Evolutionary conservation across 2,888 invertebrate genomes (phyloP).

Genomic region (Machimus atricapillus): DNA sequence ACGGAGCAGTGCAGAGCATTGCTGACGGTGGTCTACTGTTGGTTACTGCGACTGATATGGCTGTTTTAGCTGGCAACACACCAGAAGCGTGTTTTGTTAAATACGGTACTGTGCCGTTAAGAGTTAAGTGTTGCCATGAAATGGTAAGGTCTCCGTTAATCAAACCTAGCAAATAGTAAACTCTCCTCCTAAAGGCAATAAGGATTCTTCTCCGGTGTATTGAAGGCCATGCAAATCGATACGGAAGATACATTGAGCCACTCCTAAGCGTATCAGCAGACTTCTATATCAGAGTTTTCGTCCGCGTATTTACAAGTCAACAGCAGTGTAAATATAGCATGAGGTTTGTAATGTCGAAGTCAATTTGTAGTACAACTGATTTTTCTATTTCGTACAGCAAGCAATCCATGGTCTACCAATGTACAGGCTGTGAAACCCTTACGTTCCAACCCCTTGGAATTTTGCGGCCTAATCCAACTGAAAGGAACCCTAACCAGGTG

Average conservation of each 20-base stretch:
- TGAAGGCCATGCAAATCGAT: conserved; percentile 90
- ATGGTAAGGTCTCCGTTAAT: conserved; percentile 67
- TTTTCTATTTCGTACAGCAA: conserved; percentile 68
- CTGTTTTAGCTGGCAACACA: conserved; percentile 91
- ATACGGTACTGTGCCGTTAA: conserved; percentile 90
- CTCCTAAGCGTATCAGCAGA: conserved; percentile 91
- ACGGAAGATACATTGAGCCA: conserved; percentile 91
- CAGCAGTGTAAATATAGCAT: conserved; percentile 85
- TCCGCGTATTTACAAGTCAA: conserved; percentile 81
- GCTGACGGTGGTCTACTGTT: conserved; percentile 85
- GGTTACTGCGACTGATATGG: conserved; percentile 98
- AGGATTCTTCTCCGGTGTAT: conserved; percentile 90
- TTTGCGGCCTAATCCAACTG: conserved; percentile 67
- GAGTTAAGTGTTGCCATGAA: conserved; percentile 91
- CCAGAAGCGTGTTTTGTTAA: conserved; percentile 94
- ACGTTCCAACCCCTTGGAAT: conserved; percentile 79
- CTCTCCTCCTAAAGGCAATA: conserved; percentile 70
- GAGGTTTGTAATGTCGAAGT: conserved; percentile 64
- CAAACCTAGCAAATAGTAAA: conserved; percentile 45
- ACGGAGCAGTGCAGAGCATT: conserved; percentile 83
- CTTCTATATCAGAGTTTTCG: conserved; percentile 95
- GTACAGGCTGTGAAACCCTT: conserved; percentile 86
- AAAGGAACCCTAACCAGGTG: conserved; percentile 66
- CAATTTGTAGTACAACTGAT: neutral
- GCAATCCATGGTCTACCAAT: conserved; percentile 86